Base-by-base conservation (phyloP, 1,140 invertebrate species). In the Heterodera carotae region DNA sequence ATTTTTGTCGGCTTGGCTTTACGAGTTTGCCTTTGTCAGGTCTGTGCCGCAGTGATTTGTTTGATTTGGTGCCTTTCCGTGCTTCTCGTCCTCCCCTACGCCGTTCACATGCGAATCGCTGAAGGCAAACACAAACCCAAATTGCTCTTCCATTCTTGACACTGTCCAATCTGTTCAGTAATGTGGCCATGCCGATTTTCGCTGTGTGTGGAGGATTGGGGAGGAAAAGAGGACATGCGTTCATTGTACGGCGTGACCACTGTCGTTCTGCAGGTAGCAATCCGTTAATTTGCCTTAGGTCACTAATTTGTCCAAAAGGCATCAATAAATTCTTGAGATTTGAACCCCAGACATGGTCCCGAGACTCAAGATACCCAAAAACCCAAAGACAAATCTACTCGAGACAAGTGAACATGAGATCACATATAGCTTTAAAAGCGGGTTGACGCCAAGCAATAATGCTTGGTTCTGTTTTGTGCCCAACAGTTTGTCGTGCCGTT, bases 401-500 rank as follows among this genome's bases (percentile, higher is more conserved):
- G n/a, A n/a, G n/a, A n/a, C n/a, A n/a, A n/a, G n/a, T n/a, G n/a
- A n/a, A n/a, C n/a, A n/a, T n/a, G n/a, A n/a, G n/a, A n/a, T n/a
- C n/a, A n/a, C n/a, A n/a, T n/a, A n/a, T n/a, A n/a, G n/a, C n/a
- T 18, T 2, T 27, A 22, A 62, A 62, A 62, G 7, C 18, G 33
- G 12, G 22, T 92, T 48, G 97, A 84, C n/a, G n/a, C n/a, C n/a
- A n/a, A n/a, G n/a, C n/a, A n/a, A n/a, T n/a, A n/a, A n/a, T 92
- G 91, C 0, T 90, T 93, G 22, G 91, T 93, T n/a, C n/a, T n/a
- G n/a, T n/a, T n/a, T n/a, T n/a, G n/a, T n/a, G n/a, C 5, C 93
- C n/a, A 96, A 75, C 95, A 99, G 89, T 98, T 98, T 86, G 90
- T 96, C 27, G 90, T 98, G 76, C 96, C 96, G 6, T 97, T 98